Base-by-base conservation (phyloP, 2,113 vertebrate species). In the Malurus cyaneus region DNA sequence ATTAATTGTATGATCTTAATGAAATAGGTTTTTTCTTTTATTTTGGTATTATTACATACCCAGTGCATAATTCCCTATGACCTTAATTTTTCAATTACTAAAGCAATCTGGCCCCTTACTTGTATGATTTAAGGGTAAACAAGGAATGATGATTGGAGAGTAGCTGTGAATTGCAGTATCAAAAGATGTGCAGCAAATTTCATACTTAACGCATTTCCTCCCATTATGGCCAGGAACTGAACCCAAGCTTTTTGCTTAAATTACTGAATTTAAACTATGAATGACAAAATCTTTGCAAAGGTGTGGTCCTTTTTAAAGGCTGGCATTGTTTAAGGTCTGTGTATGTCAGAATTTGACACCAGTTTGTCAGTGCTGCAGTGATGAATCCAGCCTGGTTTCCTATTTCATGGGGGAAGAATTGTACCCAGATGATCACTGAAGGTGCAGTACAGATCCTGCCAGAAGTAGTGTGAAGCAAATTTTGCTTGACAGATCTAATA, bases 1-100 rank as follows among this genome's bases (percentile, higher is more conserved):
- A 98, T 98, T 98, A 98, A 98, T 98, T 98, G 98, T 98, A 98
- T 98, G 98, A 98, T 98, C 98, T 98, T 98, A 98, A 98, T 98
- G 97, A 98, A 98, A 97, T 98, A 98, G 98, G 70, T 98, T 98
- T 98, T 96, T 97, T 97, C 96, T 98, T 98, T 98, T 98, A 95
- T 97, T 98, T 98, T 98, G 97, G 96, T 98, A 97, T 98, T 98
- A 98, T 98, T 98, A 98, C 98, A 98, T 98, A 98, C 96, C 98
- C 98, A 98, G 98, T 98, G 97, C 97, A 53, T 96, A 97, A 94
- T 96, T 98, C 90, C 71, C 67, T 93, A 90, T 74, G 77, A 89
- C n/a, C 19, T 89, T 31, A 42, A 66, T 76, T 91, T 80, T 82
- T 89, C 56, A 50, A 70, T 14, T 11, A 53, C 52, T 69, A 61